Conservation (phyloP, 2,113 vertebrate species). For the Mus pahari region DNA sequence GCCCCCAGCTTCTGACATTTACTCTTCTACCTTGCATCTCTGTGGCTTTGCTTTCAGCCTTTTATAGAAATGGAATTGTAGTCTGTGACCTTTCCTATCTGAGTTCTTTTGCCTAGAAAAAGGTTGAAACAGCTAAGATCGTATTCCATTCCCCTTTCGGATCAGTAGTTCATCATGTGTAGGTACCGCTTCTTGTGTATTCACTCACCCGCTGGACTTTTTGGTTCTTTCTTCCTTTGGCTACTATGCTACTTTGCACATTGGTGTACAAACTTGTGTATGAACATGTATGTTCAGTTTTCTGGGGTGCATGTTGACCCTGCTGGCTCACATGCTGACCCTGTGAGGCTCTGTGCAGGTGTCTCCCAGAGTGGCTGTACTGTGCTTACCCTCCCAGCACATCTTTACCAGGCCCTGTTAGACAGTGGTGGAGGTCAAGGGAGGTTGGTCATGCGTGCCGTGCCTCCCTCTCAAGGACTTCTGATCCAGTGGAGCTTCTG, state of each 20-base stretch:
- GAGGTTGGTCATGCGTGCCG: background rate
- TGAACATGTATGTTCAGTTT: constrained; percentile 13
- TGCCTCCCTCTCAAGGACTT: background rate
- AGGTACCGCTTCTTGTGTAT: constrained; percentile 17
- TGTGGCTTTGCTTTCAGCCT: constrained; percentile 7
- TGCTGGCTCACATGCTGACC: background rate
- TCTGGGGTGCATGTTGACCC: background rate
- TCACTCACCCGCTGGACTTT: background rate
- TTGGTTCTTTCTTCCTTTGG: background rate
- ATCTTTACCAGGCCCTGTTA: background rate
- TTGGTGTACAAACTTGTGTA: background rate
- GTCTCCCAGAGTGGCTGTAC: background rate
- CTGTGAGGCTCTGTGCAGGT: background rate
- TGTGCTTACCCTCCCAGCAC: background rate
- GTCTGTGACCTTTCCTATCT: constrained; percentile 42
- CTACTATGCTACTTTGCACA: background rate
- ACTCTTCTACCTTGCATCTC: constrained; percentile 28
- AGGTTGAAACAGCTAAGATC: background rate
- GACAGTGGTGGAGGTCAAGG: background rate
- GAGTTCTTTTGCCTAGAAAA: constrained; percentile 19
- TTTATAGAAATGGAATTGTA: constrained; percentile 35
- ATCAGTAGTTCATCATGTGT: background rate
- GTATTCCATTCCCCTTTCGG: background rate
- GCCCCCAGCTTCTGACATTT: background rate
- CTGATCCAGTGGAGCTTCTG: background rate